Evolutionary conservation across 2,888 invertebrate genomes (phyloP), one percentile per base, ranked within the genome.

Genomic region (Hoplodrina blanda): DNA sequence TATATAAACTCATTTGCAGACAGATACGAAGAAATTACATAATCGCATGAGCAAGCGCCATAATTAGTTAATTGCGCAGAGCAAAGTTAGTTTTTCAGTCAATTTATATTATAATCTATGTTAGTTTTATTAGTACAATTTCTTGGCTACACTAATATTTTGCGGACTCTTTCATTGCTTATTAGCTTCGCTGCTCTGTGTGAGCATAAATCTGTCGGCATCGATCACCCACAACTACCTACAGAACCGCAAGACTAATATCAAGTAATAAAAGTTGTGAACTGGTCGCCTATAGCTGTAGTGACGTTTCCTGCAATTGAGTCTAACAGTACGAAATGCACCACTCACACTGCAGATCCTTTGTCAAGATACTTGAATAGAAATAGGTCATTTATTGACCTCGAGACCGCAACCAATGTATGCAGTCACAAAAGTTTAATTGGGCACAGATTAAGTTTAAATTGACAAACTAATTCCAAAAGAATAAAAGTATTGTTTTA

Each of bases 301-400:
- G 17, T 17, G n/a, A 20, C 55, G 20, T 46, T 64, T 69, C 81
- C 62, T 78, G 81, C 44, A 80, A 80, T 80, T 78, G 33, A 65
- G 25, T 62, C 20, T 54, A 74, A 75, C 69, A 41, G 41, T 19
- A 33, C 44, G 17, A 30, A 50, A 50, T 62, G 76, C 61, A 64
- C 50, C 50, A 68, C 53, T 59, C 53, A 62, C 20, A 49, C 8
- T 65, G 69, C 52, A 63, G 17, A 52, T 64, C 52, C 17, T 69
- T 44, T 57, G 33, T 41, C n/a, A 50, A 37, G 5, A 30, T 11
- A 60, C 20, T 62, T 33, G 17, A 63, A 66, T 66, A 46, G 19
- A 69, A 64, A 76, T 65, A 56, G 53, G 37, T 44, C 62, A 62
- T 11, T 4, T 54, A 41, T 41, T 49, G 17, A 20, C 30, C 15